A percentile compares a stretch with the other conserved stretches of the same genome.
Evolutionary conservation across 2,113 vertebrate species (phyloP).

Genomic region (Prochilodus magdalenae): DNA sequence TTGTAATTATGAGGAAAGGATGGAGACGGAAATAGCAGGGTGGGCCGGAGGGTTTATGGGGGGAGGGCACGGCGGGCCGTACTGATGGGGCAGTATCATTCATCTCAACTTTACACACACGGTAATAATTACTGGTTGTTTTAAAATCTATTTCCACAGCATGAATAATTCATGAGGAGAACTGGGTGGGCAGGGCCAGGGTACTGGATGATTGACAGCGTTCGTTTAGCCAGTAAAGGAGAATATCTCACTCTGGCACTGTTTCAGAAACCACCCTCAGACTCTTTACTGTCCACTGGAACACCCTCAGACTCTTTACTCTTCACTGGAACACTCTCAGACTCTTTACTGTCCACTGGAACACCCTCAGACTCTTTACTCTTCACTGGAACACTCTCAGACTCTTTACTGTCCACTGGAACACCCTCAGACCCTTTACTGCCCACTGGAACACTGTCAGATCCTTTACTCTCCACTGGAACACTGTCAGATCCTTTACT

Average conservation of each 20-base stretch:
- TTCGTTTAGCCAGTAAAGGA: conserved; percentile 3
- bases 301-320: too few species aligned
- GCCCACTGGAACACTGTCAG: too few species aligned
- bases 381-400: too few species aligned
- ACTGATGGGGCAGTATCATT: conserved; percentile 19
- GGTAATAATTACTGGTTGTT: conserved; percentile 38
- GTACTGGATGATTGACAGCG: conserved; percentile 24
- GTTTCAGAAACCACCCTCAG: background rate
- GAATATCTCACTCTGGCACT: background rate
- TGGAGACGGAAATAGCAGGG: conserved; percentile 9
- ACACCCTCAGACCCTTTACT: too few species aligned
- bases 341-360: too few species aligned
- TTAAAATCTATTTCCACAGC: conserved; percentile 24
- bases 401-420: too few species aligned
- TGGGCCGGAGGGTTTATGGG: conserved; percentile 12
- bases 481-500: too few species aligned
- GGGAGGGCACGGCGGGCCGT: conserved; percentile 8
- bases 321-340: too few species aligned
- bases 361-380: too few species aligned
- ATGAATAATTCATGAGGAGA: conserved; percentile 40
- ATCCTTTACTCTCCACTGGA: too few species aligned
- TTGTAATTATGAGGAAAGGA: background rate
- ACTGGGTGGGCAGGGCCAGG: conserved; percentile 1
- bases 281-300: too few species aligned
- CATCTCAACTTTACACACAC: conserved; percentile 27